Conservation (phyloP, 2,113 vertebrate species). For the Protomyctophum bolini region DNA sequence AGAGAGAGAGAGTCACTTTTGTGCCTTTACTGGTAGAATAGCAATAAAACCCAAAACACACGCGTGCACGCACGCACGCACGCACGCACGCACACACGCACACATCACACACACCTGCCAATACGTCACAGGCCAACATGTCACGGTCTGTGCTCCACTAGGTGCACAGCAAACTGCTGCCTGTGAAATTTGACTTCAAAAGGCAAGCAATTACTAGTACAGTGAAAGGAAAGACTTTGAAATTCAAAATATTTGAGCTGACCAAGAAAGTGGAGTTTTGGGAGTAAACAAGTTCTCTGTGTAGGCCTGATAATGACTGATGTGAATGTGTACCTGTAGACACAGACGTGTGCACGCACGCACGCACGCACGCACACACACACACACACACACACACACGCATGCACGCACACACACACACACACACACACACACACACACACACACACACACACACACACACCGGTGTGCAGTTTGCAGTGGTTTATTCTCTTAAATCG, state of each 20-base stretch:
- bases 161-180: conserved; percentile 23
- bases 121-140: conserved; percentile 1
- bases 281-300: conserved; percentile 58
- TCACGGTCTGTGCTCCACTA: conserved; percentile 10
- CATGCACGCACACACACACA: conserved; percentile 15
- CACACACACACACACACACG: background rate
- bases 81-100: no score
- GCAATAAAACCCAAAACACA: conserved; percentile 44
- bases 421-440: no score
- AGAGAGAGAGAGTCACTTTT: conserved; percentile 42
- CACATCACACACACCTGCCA: background rate
- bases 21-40: conserved; percentile 48
- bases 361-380: background rate
- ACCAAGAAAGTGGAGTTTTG: conserved; percentile 40
- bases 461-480: no score
- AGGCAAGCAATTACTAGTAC: conserved; percentile 55
- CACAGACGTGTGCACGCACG: background rate
- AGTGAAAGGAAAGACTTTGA: conserved; percentile 51
- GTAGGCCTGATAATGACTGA: conserved; percentile 49
- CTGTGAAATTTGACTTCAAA: conserved; percentile 56
- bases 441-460: no score
- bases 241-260: conserved; percentile 60
- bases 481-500: no score
- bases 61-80: no score
- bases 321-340: background rate